Evolutionary conservation across 1,140 invertebrate species (phyloP).

Genomic region (Atopsyche davidsoni): DNA sequence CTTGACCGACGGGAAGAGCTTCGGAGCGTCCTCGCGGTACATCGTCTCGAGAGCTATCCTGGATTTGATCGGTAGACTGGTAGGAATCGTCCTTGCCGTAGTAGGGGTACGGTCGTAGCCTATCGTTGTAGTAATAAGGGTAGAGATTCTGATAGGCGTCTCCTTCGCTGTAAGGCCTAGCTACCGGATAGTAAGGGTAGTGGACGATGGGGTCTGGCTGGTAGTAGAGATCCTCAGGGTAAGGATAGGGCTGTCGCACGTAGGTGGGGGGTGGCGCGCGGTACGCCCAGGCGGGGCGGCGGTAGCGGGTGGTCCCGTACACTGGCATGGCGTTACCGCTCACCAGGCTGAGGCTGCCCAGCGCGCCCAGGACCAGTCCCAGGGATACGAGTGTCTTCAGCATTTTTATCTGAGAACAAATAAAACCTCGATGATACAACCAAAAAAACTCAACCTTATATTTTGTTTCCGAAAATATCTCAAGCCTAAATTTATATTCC

Average conservation of each 20-base stretch:
- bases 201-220: slow-evolving; percentile 33
- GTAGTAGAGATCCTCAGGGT: slow-evolving; percentile 51
- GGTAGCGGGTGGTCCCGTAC: slow-evolving; percentile 44
- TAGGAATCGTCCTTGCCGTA: slow-evolving; percentile 32
- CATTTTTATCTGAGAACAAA: slow-evolving; percentile 22
- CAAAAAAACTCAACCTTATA: background rate
- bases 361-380: slow-evolving; percentile 5
- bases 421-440: too few species aligned
- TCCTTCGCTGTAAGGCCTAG: slow-evolving; percentile 36
- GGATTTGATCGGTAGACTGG: slow-evolving; percentile 42
- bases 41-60: slow-evolving; percentile 35
- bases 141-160: slow-evolving; percentile 40
- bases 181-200: slow-evolving; percentile 37
- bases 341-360: slow-evolving; percentile 4
- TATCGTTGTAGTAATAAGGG: slow-evolving; percentile 41
- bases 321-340: slow-evolving; percentile 37
- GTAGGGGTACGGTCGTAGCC: slow-evolving; percentile 34
- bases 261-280: slow-evolving; percentile 37
- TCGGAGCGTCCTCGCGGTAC: slow-evolving; percentile 36
- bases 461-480: background rate
- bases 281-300: slow-evolving; percentile 34
- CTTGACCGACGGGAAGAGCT: slow-evolving; percentile 54
- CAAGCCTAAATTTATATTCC: background rate
- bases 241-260: slow-evolving; percentile 42
- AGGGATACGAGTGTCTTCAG: slow-evolving; percentile 5